Percentiles rank a stretch among this genome's conserved stretches.
Conservation (phyloP, 2,113 vertebrate genomes). For the Bufo gargarizans region DNA sequence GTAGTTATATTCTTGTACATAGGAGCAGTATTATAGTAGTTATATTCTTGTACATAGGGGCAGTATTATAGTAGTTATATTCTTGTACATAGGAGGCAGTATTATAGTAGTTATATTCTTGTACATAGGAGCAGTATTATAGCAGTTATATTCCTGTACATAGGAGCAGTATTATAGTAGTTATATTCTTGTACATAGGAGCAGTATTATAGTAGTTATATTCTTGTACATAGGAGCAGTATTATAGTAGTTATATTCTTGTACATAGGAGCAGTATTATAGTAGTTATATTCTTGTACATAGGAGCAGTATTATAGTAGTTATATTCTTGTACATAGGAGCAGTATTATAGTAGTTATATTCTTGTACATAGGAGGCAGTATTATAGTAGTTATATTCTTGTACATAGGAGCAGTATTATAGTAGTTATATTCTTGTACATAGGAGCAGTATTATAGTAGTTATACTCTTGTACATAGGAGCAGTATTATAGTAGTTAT, state of each 20-base stretch:
- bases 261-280: neutral
- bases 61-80: slow-evolving; percentile 4
- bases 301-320: neutral
- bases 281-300: neutral
- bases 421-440: neutral
- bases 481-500: neutral
- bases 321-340: neutral
- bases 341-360: slow-evolving; percentile 4
- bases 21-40: neutral
- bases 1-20: neutral
- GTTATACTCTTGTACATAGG: neutral
- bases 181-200: neutral
- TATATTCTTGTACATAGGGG: neutral
- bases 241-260: neutral
- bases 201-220: slow-evolving; percentile 4
- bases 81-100: neutral
- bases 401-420: neutral
- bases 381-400: neutral
- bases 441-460: neutral
- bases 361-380: neutral
- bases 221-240: neutral
- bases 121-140: neutral
- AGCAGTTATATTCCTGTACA: neutral
- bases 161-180: neutral
- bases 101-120: neutral